Conservation (phyloP, 2,888 invertebrate species). For the Drosophila pegasa region DNA sequence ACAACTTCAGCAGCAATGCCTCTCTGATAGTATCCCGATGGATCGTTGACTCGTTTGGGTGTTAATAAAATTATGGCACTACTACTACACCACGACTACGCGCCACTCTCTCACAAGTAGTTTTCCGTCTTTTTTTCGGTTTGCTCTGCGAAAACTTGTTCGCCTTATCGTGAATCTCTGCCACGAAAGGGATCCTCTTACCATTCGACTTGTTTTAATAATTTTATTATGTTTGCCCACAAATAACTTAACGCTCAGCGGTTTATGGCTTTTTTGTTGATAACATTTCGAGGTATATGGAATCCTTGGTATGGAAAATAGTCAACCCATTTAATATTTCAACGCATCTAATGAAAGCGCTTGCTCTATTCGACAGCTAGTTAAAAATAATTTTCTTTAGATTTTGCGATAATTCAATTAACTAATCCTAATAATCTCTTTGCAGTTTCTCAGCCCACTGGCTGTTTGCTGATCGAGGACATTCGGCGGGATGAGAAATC, state of each 20-base stretch:
- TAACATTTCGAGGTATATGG: slow-evolving; percentile 44
- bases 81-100: slow-evolving; percentile 29
- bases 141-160: slow-evolving; percentile 44
- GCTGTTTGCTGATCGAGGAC: slow-evolving; percentile 84
- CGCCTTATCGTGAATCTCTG: slow-evolving; percentile 44
- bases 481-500: slow-evolving; percentile 89
- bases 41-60: slow-evolving; percentile 56
- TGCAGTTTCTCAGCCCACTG: slow-evolving; percentile 79
- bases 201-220: slow-evolving; percentile 68
- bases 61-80: slow-evolving; percentile 73
- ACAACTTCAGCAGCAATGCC: slow-evolving; percentile 50
- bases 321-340: slow-evolving; percentile 40
- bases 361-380: background rate
- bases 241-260: slow-evolving; percentile 62
- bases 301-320: slow-evolving; percentile 16
- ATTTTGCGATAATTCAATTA: background rate
- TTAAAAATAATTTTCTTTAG: background rate
- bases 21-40: slow-evolving; percentile 34
- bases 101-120: slow-evolving; percentile 33
- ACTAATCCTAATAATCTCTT: background rate
- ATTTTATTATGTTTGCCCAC: slow-evolving; percentile 74
- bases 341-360: slow-evolving; percentile 44
- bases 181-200: slow-evolving; percentile 63
- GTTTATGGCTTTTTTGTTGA: slow-evolving; percentile 54
- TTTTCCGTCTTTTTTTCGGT: background rate